phyloP scores from a whole-genome alignment of 2,113 vertebrate genomes.

The Hyla sarda region DNA sequence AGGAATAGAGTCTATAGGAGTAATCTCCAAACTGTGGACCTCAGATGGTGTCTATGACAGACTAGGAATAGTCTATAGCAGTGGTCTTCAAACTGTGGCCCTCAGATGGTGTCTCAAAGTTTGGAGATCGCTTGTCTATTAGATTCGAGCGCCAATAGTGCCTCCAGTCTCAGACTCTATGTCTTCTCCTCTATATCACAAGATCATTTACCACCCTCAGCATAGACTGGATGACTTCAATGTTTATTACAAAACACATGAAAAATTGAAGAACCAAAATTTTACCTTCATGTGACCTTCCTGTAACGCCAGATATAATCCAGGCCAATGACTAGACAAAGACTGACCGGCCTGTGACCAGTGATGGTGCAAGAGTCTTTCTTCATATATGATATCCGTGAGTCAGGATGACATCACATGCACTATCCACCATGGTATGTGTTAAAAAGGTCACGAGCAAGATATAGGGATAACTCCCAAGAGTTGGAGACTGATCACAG shows the following conservation, averaged over 20 bases:
- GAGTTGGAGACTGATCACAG: not conserved
- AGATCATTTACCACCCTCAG: not conserved
- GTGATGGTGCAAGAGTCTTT: not conserved
- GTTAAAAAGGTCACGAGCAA: not conserved
- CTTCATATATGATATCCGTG: not conserved
- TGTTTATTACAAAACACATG: not conserved
- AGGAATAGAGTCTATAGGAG: no score
- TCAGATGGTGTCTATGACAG: no score
- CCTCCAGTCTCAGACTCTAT: not conserved
- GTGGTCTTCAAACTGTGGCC: no score
- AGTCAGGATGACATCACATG: not conserved
- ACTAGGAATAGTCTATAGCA: no score
- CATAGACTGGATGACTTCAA: not conserved
- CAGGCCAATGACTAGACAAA: not conserved
- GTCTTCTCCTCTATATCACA: not conserved
- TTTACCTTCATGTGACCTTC: no score
- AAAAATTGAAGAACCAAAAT: not conserved
- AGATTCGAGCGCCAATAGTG: no score
- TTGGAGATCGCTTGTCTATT: no score
- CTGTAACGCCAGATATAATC: not conserved
- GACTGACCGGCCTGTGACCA: not conserved
- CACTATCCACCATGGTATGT: not conserved
- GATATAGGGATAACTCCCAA: not conserved
- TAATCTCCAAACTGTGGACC: no score
- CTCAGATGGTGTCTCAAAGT: no score